Evolutionary conservation across 2,888 invertebrate species (phyloP).

Genomic region (Drosophila birchii): DNA sequence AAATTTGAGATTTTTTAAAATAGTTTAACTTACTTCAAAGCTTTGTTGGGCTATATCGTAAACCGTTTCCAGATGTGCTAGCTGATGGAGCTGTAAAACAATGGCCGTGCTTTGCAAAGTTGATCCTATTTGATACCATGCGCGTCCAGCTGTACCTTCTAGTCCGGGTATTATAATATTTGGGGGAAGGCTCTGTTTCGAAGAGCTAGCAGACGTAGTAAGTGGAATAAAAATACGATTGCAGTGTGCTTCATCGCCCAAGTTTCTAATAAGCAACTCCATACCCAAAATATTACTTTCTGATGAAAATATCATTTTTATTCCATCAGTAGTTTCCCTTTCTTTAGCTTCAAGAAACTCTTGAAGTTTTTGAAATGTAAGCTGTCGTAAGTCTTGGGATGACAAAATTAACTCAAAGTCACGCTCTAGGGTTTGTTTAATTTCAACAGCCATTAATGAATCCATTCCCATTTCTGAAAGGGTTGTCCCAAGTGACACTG

Average conservation of each 20-base stretch:
- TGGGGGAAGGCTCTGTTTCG: constrained; percentile 68
- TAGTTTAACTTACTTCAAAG: constrained; percentile 70
- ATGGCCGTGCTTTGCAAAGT: constrained; percentile 68
- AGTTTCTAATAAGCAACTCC: constrained; percentile 87
- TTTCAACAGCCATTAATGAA: constrained; percentile 98
- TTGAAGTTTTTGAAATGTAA: constrained; percentile 88
- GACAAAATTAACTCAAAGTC: constrained; percentile 95
- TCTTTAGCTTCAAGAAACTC: constrained; percentile 78
- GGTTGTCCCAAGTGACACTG: constrained; percentile 89
- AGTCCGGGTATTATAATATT: constrained; percentile 88
- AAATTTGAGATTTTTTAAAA: background rate
- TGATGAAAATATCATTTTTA: constrained; percentile 81
- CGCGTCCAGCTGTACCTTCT: constrained; percentile 87
- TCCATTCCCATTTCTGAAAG: constrained; percentile 98
- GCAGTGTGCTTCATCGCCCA: constrained; percentile 87
- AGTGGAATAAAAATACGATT: constrained; percentile 86
- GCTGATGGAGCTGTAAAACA: constrained; percentile 81
- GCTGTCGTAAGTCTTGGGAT: constrained; percentile 92
- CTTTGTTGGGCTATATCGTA: constrained; percentile 73
- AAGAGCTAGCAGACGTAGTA: constrained; percentile 82
- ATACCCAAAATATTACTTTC: constrained; percentile 85
- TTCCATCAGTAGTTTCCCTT: constrained; percentile 71
- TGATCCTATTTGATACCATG: constrained; percentile 82
- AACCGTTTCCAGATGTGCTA: constrained; percentile 69
- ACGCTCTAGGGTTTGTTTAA: constrained; percentile 95